These are phyloP conservation scores for Melieria picta DNA, from an alignment of 2,888 invertebrate species.

Conservation along the genomic window DNA sequence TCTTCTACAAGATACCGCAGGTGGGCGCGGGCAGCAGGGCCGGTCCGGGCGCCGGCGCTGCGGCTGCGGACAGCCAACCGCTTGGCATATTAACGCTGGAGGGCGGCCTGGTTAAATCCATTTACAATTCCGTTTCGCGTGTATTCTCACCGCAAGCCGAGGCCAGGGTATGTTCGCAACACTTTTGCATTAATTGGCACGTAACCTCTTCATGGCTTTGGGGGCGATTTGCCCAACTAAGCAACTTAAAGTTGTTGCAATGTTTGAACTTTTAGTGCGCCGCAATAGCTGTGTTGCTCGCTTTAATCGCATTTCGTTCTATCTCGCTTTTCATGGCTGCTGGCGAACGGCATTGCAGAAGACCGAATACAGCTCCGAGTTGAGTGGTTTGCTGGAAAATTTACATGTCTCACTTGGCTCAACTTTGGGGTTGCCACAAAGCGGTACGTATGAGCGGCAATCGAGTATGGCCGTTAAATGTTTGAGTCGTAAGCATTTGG, in stretches of 20 bases:
- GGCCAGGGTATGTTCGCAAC: conserved; percentile 55
- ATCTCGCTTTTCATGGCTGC: no score
- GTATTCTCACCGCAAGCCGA: conserved; percentile 65
- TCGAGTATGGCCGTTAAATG: no score
- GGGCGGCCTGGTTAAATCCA: conserved; percentile 67
- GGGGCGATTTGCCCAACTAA: not conserved
- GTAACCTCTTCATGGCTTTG: conserved; percentile 18
- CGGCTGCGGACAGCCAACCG: conserved; percentile 47
- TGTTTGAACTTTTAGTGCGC: no score
- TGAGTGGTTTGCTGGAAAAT: conserved; percentile 64
- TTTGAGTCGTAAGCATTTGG: no score
- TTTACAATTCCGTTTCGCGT: conserved; percentile 67
- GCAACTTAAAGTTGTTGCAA: no score
- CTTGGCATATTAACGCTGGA: conserved; percentile 66
- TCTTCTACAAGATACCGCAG: conserved; percentile 67
- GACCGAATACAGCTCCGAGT: conserved; percentile 63
- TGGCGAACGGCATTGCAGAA: conserved; percentile 48
- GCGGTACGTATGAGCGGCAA: conserved; percentile 52
- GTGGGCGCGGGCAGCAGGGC: conserved; percentile 46
- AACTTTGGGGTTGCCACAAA: conserved; percentile 63
- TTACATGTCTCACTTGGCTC: conserved; percentile 64
- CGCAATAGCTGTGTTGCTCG: no score
- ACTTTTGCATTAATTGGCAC: conserved; percentile 23
- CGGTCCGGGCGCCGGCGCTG: conserved; percentile 2
- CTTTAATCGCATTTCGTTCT: no score